Evolutionary conservation across 2,113 vertebrate genomes (phyloP).

Genomic region (Gnathonemus echidnorhynchus): DNA sequence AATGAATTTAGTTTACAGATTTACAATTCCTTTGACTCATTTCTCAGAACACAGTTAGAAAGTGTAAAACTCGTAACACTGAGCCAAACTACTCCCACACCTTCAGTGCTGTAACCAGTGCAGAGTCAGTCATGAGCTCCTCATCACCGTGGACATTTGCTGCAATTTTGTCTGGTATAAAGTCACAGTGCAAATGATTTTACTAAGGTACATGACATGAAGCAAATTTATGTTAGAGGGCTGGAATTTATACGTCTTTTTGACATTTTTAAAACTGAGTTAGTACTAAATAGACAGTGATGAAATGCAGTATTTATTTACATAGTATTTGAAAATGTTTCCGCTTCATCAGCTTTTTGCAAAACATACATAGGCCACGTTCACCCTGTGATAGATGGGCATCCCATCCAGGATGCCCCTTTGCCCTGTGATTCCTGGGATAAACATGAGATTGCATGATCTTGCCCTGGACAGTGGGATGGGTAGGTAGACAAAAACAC

Average conservation of each 20-base stretch:
- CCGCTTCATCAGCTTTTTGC: not conserved
- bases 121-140: not conserved
- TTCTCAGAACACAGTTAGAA: not conserved
- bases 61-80: not conserved
- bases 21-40: not conserved
- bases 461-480: not conserved
- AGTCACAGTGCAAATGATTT: not conserved
- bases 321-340: not conserved
- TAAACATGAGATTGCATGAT: too few species aligned
- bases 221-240: not conserved
- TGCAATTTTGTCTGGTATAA: not conserved
- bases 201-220: not conserved
- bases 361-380: not conserved
- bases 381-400: not conserved
- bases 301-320: not conserved
- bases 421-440: not conserved
- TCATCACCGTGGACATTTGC: not conserved
- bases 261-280: not conserved
- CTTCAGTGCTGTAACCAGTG: not conserved
- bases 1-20: not conserved
- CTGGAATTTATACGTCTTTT: not conserved
- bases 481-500: not conserved
- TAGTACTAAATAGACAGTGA: not conserved
- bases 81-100: not conserved
- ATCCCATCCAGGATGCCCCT: not conserved